Evolutionary conservation across 2,797 vertebrate species (phyloP).

Genomic region (Petrocephalus sullivani): DNA sequence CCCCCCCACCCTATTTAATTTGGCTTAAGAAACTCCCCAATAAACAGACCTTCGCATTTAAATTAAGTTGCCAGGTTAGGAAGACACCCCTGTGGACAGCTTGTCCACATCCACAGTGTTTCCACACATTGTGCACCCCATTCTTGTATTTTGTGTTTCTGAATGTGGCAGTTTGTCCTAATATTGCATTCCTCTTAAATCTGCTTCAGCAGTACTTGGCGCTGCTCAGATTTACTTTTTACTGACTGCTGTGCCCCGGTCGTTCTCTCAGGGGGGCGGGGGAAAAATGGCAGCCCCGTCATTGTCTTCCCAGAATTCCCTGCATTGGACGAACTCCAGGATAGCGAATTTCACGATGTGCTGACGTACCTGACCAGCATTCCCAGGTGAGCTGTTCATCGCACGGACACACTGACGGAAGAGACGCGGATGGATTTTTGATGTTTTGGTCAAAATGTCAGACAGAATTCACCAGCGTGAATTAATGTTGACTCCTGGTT

Average conservation of each 20-base stretch:
- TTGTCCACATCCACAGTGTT: not conserved
- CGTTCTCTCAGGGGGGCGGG: constrained; percentile 74
- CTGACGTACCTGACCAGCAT: constrained; percentile 82
- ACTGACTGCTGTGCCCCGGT: not conserved
- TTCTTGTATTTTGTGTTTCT: not conserved
- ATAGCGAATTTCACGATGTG: constrained; percentile 82
- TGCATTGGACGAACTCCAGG: constrained; percentile 74
- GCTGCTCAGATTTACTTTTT: not conserved
- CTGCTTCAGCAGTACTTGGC: not conserved
- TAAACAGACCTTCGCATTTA: not conserved
- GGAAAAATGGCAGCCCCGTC: constrained; percentile 76
- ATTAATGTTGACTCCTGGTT: too few species aligned
- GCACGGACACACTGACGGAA: not conserved
- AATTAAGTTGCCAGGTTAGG: not conserved
- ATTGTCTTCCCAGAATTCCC: constrained; percentile 90
- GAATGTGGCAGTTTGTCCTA: not conserved
- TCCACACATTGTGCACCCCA: not conserved
- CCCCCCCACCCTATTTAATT: not conserved
- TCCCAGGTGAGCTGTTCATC: constrained; percentile 68
- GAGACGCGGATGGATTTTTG: not conserved
- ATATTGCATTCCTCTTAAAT: not conserved
- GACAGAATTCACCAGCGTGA: not conserved
- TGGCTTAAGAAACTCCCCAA: not conserved
- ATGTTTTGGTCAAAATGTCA: not conserved
- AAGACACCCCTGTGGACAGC: not conserved